These are phyloP conservation scores for Dysdera silvatica DNA, from an alignment of 1,140 invertebrate genomes.

Conservation along the genomic window DNA sequence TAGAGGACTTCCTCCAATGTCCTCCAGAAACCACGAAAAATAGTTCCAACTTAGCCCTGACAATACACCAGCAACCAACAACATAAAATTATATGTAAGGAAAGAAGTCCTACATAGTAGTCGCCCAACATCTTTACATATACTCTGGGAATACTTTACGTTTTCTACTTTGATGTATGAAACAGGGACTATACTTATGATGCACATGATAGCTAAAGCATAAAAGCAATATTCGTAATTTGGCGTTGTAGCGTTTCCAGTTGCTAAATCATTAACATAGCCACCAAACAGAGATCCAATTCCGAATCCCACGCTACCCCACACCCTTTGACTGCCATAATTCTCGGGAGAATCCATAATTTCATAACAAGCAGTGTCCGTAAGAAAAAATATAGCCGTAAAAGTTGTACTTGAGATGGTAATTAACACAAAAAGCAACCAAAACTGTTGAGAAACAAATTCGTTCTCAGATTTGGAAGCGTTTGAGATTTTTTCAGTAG, in stretches of 20 bases:
- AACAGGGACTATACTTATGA: constrained; percentile 11
- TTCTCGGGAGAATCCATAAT: not conserved
- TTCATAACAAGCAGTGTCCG: constrained; percentile 18
- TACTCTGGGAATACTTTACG: not conserved
- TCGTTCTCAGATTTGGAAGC: not conserved
- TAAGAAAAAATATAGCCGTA: constrained; percentile 7
- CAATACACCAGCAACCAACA: constrained; percentile 69
- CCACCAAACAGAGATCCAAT: constrained; percentile 5
- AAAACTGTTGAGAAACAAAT: constrained; percentile 9
- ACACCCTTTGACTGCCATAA: constrained; percentile 14
- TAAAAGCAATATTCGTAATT: constrained; percentile 11
- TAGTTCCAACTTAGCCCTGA: constrained; percentile 81
- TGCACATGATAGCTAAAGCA: not conserved
- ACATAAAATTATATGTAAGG: constrained; percentile 51
- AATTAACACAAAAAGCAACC: constrained; percentile 9
- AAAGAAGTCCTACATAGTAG: not conserved
- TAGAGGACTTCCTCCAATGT: constrained; percentile 49
- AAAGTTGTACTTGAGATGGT: not conserved
- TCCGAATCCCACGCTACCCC: constrained; percentile 23
- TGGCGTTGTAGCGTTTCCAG: constrained; percentile 32
- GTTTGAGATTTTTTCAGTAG: too few species aligned
- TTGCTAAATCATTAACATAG: constrained; percentile 13
- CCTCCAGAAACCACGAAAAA: constrained; percentile 47
- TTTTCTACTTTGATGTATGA: not conserved
- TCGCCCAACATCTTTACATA: constrained; percentile 9